phyloP scores from a whole-genome alignment of 2,113 vertebrate species.

The Nibea coibor region DNA sequence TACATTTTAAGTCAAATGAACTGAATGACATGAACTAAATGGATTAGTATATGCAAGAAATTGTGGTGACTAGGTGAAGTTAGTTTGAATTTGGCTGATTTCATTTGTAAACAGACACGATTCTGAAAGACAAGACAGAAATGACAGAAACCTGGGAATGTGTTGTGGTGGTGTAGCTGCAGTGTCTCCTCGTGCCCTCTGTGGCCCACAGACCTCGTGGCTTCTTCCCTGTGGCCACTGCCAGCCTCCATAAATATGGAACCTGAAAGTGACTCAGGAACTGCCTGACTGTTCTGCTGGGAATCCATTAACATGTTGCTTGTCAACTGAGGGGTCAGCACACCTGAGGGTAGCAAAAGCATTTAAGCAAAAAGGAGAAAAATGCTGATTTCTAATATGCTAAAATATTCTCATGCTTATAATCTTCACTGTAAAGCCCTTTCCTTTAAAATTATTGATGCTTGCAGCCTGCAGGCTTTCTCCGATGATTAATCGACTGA shows the following conservation, averaged over 20 bases:
- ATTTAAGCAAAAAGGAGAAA: slow-evolving; percentile 46
- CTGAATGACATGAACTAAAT: background rate
- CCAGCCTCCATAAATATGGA: slow-evolving; percentile 8
- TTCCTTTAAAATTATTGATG: slow-evolving; percentile 52
- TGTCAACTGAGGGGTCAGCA: slow-evolving; percentile 34
- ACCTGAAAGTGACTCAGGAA: slow-evolving; percentile 18
- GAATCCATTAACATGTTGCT: slow-evolving; percentile 50
- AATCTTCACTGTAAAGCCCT: slow-evolving; percentile 46
- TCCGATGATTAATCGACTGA: slow-evolving; percentile 57
- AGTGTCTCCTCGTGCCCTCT: background rate
- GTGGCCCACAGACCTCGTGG: background rate
- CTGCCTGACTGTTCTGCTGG: slow-evolving; percentile 12
- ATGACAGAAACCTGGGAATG: background rate
- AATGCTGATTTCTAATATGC: slow-evolving; percentile 47
- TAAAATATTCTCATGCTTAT: slow-evolving; percentile 45
- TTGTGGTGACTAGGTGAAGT: background rate
- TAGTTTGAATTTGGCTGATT: background rate
- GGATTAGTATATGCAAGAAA: background rate
- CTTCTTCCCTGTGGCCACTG: slow-evolving; percentile 13
- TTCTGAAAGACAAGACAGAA: background rate
- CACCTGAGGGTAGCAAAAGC: slow-evolving; percentile 42
- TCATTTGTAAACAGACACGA: no score
- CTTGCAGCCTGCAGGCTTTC: slow-evolving; percentile 47
- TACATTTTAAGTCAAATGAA: background rate
- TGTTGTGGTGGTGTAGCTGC: background rate